phyloP scores from a whole-genome alignment of 2,113 vertebrate genomes.

The Pogonocichla stellata region DNA sequence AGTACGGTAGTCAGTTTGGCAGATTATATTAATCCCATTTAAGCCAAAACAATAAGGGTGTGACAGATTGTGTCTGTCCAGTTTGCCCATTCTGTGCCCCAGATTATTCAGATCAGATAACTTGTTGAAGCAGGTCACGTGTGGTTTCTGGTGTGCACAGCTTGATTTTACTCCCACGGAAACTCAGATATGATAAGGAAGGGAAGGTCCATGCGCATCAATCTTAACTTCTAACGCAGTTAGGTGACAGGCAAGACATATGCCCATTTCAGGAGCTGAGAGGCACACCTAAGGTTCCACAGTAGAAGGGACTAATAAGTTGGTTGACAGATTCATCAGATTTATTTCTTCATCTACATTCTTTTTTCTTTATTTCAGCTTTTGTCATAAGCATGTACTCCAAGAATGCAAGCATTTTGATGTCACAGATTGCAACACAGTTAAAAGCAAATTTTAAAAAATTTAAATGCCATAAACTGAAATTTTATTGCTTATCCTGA shows the following conservation, averaged over 20 bases:
- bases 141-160: not conserved
- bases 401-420: not conserved
- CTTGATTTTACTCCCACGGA: not conserved
- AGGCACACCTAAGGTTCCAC: not conserved
- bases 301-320: not conserved
- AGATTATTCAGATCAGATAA: not conserved
- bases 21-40: not conserved
- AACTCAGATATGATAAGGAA: not conserved
- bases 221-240: not conserved
- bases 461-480: not conserved
- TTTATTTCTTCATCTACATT: not conserved
- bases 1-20: not conserved
- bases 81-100: not conserved
- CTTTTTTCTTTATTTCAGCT: slow-evolving; percentile 35
- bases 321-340: not conserved
- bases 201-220: not conserved
- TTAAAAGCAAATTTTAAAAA: not conserved
- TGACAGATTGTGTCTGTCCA: not conserved
- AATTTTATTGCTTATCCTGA: not conserved
- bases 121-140: not conserved
- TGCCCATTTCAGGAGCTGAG: accelerated
- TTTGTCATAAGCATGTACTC: not conserved
- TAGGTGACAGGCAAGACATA: not conserved
- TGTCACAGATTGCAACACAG: not conserved
- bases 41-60: not conserved